phyloP scores from a whole-genome alignment of 2,797 vertebrate genomes.

The Neostethus bicornis region DNA sequence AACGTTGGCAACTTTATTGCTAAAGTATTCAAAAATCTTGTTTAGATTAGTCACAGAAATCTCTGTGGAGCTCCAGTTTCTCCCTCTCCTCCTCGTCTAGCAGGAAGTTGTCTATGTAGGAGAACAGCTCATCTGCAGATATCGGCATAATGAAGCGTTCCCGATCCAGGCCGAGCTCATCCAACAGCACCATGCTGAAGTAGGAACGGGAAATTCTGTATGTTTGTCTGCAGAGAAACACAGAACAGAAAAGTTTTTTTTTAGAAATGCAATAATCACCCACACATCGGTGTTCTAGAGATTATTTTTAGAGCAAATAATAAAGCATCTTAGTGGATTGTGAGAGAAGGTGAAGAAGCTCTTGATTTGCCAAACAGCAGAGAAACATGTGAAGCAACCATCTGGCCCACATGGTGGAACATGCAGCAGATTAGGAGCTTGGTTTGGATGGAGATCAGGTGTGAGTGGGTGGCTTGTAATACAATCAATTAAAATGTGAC shows the following conservation, averaged over 20 bases:
- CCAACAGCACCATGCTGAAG: conserved; percentile 93
- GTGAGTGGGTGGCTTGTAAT: not conserved
- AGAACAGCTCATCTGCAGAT: conserved; percentile 89
- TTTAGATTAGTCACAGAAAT: conserved; percentile 84
- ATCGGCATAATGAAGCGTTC: conserved; percentile 89
- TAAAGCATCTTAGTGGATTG: not conserved
- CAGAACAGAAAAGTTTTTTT: not conserved
- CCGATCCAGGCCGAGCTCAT: conserved; percentile 86
- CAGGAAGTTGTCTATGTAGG: conserved; percentile 89
- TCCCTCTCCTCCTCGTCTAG: conserved; percentile 84
- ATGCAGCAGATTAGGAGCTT: not conserved
- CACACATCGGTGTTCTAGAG: not conserved
- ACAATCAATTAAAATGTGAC: not conserved
- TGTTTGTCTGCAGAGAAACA: conserved; percentile 76
- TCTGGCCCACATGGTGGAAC: not conserved
- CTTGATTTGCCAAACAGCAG: not conserved
- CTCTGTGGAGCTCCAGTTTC: conserved; percentile 74
- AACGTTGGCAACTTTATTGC: conserved; percentile 40
- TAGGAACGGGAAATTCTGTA: conserved; percentile 86
- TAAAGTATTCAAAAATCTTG: conserved; percentile 28
- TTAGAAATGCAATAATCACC: not conserved
- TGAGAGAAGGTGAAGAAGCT: not conserved
- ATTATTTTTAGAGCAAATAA: not conserved
- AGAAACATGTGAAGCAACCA: not conserved
- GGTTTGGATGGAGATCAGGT: not conserved